Evolutionary conservation across 2,113 vertebrate genomes (phyloP).

Genomic region (Anarhynchus alexandrinus): DNA sequence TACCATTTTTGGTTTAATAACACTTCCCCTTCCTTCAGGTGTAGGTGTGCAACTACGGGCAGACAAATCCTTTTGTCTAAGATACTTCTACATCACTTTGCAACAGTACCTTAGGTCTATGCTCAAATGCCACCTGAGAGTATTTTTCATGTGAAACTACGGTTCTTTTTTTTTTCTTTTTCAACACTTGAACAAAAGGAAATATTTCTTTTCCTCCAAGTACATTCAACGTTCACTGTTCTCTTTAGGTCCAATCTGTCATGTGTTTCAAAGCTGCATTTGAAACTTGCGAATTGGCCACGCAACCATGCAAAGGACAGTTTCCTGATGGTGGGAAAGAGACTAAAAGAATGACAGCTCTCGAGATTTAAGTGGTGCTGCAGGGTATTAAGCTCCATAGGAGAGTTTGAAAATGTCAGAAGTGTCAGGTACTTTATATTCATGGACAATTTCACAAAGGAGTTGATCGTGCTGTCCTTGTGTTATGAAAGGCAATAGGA

Average conservation of each 20-base stretch:
- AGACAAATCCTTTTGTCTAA: neutral
- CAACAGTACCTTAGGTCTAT: neutral
- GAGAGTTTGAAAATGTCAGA: conserved; percentile 13
- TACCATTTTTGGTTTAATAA: neutral
- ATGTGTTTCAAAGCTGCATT: neutral
- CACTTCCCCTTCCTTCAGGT: neutral
- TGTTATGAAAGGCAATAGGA: neutral
- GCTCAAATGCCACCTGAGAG: neutral
- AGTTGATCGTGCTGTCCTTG: neutral
- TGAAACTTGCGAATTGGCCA: neutral
- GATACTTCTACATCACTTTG: neutral
- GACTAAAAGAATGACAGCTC: neutral
- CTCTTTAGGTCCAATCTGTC: neutral
- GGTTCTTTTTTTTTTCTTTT: neutral
- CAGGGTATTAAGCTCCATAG: conserved; percentile 19
- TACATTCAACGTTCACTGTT: neutral
- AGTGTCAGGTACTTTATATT: conserved; percentile 40
- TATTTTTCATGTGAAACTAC: neutral
- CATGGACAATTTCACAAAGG: conserved; percentile 21
- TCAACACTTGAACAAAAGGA: neutral
- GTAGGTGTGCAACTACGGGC: neutral
- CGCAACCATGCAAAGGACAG: neutral
- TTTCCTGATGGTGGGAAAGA: conserved; percentile 29
- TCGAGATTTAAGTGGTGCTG: conserved; percentile 21
- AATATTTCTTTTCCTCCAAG: neutral